Evolutionary conservation across 92 coral and sea anemone species (phyloP).

Genomic region (Zoanthus gigantus): DNA sequence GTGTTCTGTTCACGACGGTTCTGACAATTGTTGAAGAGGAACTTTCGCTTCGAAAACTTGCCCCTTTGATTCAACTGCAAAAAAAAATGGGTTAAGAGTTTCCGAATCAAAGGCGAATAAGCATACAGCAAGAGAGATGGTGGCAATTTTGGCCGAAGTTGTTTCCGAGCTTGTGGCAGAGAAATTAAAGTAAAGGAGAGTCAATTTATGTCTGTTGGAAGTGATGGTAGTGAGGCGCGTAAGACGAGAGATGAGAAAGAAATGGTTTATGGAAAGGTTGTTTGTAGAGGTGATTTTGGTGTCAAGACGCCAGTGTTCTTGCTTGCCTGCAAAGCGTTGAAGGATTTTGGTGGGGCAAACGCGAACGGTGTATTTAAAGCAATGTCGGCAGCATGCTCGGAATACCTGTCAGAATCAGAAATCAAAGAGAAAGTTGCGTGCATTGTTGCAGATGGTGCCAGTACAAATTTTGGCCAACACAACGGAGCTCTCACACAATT

Average conservation of each 20-base stretch:
- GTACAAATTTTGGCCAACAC: conserved; percentile 46
- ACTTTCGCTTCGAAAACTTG: conserved; percentile 41
- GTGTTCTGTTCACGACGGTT: conserved; percentile 62
- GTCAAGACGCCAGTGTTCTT: conserved; percentile 44
- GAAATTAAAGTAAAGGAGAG: conserved; percentile 51
- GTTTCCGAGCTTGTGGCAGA: conserved; percentile 44
- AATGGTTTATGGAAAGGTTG: conserved; percentile 31
- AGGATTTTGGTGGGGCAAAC: conserved; percentile 45
- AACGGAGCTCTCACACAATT: conserved; percentile 49
- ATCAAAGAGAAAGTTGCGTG: conserved; percentile 43
- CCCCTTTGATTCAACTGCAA: conserved; percentile 46
- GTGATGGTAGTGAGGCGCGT: conserved; percentile 51
- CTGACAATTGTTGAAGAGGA: conserved; percentile 47
- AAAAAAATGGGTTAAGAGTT: conserved; percentile 41
- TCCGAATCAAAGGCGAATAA: conserved; percentile 45
- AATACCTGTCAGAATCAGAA: conserved; percentile 45
- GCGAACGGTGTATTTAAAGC: conserved; percentile 41
- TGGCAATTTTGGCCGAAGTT: conserved; percentile 50
- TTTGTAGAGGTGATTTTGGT: conserved; percentile 48
- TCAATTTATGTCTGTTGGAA: conserved; percentile 46
- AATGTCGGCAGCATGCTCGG: conserved; percentile 45
- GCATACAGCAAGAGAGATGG: conserved; percentile 47
- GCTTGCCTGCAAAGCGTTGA: conserved; percentile 44
- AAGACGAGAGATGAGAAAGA: conserved; percentile 45
- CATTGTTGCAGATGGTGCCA: conserved; percentile 44